Conservation (phyloP, 2,888 invertebrate genomes). For the Pollenia angustigena region DNA sequence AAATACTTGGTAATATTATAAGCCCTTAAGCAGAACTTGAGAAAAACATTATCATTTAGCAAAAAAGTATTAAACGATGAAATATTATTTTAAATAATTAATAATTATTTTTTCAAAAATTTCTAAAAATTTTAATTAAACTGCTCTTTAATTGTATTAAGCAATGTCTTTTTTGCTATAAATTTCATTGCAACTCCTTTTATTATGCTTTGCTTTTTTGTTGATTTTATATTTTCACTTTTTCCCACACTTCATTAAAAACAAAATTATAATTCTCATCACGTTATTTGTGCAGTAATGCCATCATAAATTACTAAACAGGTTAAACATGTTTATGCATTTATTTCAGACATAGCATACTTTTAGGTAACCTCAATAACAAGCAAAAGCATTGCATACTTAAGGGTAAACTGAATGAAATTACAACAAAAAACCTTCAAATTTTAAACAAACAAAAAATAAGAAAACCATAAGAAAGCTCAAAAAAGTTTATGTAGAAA, state of each 20-base stretch:
- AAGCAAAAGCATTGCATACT: slow-evolving; percentile 62
- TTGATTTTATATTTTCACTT: slow-evolving; percentile 41
- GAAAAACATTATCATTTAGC: too few relatives aligned
- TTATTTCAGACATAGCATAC: slow-evolving; percentile 56
- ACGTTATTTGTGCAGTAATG: slow-evolving; percentile 68
- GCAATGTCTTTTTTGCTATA: background rate
- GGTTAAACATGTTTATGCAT: slow-evolving; percentile 73
- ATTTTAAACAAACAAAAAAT: background rate
- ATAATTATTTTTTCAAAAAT: too few relatives aligned
- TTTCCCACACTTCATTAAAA: slow-evolving; percentile 37
- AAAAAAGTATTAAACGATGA: too few relatives aligned
- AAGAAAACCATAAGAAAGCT: slow-evolving; percentile 5
- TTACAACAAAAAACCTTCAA: slow-evolving; percentile 31
- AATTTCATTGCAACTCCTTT: background rate
- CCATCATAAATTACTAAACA: slow-evolving; percentile 64
- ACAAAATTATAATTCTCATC: slow-evolving; percentile 65
- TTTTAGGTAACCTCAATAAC: slow-evolving; percentile 67
- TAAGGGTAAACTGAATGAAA: slow-evolving; percentile 57
- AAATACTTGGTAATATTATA: too few relatives aligned
- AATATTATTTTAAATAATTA: too few relatives aligned
- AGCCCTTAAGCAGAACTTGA: too few relatives aligned
- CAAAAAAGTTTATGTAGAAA: background rate
- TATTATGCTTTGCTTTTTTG: slow-evolving; percentile 1
- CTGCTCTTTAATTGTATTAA: too few relatives aligned
- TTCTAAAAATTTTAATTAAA: too few relatives aligned